A percentile compares a stretch with the other conserved stretches of the same genome.
These are phyloP conservation scores for Micronisus gabar DNA, from an alignment of 2,113 vertebrate genomes.

Conservation along the genomic window DNA sequence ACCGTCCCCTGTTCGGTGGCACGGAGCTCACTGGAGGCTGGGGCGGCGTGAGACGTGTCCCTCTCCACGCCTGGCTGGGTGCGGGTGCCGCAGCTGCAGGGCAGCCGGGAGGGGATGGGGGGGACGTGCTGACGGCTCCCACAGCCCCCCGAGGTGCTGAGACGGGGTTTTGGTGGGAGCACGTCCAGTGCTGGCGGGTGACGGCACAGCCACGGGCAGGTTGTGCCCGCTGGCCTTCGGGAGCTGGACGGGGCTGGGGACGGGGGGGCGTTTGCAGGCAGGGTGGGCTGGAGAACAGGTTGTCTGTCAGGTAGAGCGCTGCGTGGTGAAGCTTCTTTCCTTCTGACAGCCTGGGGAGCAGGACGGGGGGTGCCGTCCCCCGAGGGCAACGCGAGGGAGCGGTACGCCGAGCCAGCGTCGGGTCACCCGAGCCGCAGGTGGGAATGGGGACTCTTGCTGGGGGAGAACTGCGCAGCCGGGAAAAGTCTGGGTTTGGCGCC, in stretches of 20 bases:
- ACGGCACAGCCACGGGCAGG: accelerated
- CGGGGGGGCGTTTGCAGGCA: accelerated
- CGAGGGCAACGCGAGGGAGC: no score
- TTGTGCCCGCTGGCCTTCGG: accelerated
- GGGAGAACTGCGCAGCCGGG: neutral
- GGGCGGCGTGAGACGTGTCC: neutral
- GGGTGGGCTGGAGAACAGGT: neutral
- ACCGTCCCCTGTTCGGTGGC: accelerated
- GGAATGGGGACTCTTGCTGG: neutral
- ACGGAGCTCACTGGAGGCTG: accelerated
- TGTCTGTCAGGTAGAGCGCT: neutral
- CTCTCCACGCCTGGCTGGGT: neutral
- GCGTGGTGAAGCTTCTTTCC: no score
- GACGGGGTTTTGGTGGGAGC: neutral
- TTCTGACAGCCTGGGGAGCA: neutral
- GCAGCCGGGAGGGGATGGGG: neutral
- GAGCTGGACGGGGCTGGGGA: no score
- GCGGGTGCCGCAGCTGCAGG: neutral
- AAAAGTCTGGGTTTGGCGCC: neutral
- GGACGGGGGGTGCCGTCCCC: neutral
- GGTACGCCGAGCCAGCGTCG: accelerated
- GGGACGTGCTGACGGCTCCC: accelerated
- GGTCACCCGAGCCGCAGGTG: neutral
- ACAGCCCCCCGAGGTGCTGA: accelerated
- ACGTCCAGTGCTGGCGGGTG: neutral